Conservation (phyloP, 2,888 invertebrate species). For the Ferdinandea cuprea region DNA sequence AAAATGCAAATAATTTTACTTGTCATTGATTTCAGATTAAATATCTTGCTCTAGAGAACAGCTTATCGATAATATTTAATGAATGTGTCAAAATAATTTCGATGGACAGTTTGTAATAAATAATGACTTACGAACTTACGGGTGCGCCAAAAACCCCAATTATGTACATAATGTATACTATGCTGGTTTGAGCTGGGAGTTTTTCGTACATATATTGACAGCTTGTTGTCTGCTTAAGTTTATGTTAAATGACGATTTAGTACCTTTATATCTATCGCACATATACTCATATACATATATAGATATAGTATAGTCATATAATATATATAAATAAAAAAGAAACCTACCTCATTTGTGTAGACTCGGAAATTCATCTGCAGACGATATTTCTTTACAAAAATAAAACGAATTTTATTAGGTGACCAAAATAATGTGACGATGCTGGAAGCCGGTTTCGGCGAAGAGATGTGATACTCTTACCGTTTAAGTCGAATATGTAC, state of each 20-base stretch:
- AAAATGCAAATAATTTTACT: constrained; percentile 49
- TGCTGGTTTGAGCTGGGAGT: constrained; percentile 43
- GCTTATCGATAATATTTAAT: constrained; percentile 49
- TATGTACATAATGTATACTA: constrained; percentile 10
- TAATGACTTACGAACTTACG: constrained; percentile 14
- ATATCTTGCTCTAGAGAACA: constrained; percentile 33
- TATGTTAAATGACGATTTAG: constrained; percentile 20
- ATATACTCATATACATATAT: too few species aligned
- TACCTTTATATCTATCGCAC: neutral
- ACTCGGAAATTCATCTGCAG: constrained; percentile 56
- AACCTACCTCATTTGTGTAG: constrained; percentile 37
- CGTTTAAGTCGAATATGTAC: constrained; percentile 52
- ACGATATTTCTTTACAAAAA: constrained; percentile 52
- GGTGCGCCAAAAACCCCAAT: constrained; percentile 60
- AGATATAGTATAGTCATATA: too few species aligned
- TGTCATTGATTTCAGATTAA: constrained; percentile 24
- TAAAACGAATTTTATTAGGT: constrained; percentile 63
- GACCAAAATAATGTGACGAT: constrained; percentile 54
- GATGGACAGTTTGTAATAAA: constrained; percentile 54
- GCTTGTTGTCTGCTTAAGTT: constrained; percentile 24
- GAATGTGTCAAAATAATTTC: constrained; percentile 64
- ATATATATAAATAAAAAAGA: too few species aligned
- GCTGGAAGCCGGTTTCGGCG: constrained; percentile 45
- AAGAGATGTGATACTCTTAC: constrained; percentile 52
- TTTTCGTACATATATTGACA: constrained; percentile 46